phyloP scores from a whole-genome alignment of 2,113 vertebrate species.

The Cyprinodon variegatus region DNA sequence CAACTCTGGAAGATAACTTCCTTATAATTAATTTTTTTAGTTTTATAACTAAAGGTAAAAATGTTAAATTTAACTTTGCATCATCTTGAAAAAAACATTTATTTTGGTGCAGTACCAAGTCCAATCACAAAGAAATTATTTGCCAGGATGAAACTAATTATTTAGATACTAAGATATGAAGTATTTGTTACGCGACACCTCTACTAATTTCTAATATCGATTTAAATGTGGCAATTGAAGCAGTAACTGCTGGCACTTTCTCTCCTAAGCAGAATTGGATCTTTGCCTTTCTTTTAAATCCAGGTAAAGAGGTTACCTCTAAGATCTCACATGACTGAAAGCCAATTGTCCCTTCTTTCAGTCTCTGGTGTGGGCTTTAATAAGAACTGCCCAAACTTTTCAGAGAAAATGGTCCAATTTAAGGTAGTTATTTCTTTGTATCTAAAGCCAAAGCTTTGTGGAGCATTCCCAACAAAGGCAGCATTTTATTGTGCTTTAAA shows the following conservation, averaged over 20 bases:
- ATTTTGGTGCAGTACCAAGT: too few relatives aligned
- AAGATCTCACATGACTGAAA: constrained; percentile 50
- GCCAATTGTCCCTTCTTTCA: constrained; percentile 47
- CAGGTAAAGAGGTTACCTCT: constrained; percentile 35
- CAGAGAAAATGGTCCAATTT: constrained; percentile 30
- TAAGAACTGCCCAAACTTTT: constrained; percentile 26
- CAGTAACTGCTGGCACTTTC: constrained; percentile 50
- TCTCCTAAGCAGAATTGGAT: constrained; percentile 69
- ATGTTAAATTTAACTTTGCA: too few relatives aligned
- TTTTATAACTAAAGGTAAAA: too few relatives aligned
- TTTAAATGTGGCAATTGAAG: constrained; percentile 48
- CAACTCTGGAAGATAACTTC: too few relatives aligned
- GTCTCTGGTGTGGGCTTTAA: constrained; percentile 22
- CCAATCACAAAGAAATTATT: too few relatives aligned
- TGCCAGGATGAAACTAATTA: too few relatives aligned
- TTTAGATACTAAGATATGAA: too few relatives aligned
- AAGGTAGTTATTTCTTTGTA: constrained; percentile 14
- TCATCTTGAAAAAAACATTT: too few relatives aligned
- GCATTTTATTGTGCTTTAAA: constrained; percentile 37
- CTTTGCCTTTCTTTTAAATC: constrained; percentile 52
- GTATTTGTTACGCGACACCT: too few relatives aligned
- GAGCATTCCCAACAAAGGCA: constrained; percentile 11
- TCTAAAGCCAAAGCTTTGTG: not conserved
- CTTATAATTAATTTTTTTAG: too few relatives aligned
- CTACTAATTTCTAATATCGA: too few relatives aligned